These are phyloP conservation scores for Tinamus guttatus DNA, from an alignment of 2,113 vertebrate genomes.

Conservation along the genomic window DNA sequence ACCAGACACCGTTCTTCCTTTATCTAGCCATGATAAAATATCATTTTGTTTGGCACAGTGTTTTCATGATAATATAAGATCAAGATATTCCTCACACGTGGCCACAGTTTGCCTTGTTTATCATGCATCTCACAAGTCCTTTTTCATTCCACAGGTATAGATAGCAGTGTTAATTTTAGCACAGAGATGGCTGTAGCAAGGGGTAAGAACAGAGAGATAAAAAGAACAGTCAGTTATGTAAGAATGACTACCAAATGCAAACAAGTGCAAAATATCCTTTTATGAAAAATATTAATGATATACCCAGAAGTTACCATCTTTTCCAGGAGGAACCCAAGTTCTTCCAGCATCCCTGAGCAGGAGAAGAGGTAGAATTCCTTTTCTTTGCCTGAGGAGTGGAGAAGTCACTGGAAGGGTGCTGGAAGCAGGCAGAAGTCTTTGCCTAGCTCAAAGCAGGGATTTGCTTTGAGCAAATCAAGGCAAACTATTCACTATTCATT, in stretches of 20 bases:
- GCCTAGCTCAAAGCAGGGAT: background rate
- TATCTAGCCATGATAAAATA: background rate
- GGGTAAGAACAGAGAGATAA: accelerated
- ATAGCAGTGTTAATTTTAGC: background rate
- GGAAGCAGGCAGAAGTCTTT: background rate
- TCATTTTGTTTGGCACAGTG: background rate
- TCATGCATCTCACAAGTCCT: background rate
- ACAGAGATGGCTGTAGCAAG: background rate
- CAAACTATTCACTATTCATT: background rate
- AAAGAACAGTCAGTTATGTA: background rate
- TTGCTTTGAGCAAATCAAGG: background rate
- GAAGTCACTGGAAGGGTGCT: background rate
- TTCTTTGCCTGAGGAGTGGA: background rate
- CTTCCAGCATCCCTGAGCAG: background rate
- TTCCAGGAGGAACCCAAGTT: background rate
- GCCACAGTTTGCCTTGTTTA: background rate
- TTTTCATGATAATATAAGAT: background rate
- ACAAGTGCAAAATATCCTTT: background rate
- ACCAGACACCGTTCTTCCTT: background rate
- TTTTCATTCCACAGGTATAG: background rate
- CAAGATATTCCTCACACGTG: accelerated
- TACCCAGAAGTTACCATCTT: background rate
- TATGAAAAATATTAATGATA: background rate
- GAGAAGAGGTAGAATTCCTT: background rate
- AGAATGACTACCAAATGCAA: background rate